A percentile compares a stretch with the other conserved stretches of the same genome.
These are phyloP conservation scores for Meleagris gallopavo DNA, from an alignment of 2,113 vertebrate genomes.

Conservation along the genomic window DNA sequence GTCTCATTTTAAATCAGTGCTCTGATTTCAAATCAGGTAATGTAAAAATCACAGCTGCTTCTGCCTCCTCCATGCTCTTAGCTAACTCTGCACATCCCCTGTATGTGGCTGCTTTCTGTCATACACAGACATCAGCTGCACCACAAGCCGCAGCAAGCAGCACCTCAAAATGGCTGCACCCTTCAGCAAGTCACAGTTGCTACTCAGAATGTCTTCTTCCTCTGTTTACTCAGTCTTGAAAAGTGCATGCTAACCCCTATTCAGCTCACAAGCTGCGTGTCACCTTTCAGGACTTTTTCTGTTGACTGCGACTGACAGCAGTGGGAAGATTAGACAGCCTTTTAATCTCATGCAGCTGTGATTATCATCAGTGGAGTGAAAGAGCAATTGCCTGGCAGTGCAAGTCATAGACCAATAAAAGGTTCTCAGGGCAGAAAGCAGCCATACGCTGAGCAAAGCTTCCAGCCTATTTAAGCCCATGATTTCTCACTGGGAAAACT, in stretches of 20 bases:
- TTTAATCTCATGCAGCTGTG: constrained; percentile 51
- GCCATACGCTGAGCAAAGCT: neutral
- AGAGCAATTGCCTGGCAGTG: constrained; percentile 2
- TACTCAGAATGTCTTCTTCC: neutral
- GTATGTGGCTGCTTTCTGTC: accelerated
- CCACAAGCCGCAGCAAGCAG: accelerated
- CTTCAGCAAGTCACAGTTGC: neutral
- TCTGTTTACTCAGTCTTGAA: neutral
- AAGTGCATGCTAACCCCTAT: neutral
- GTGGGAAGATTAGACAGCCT: constrained; percentile 39
- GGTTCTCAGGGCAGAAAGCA: neutral
- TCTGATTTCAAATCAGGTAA: neutral
- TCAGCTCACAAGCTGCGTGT: neutral
- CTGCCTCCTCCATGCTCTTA: accelerated
- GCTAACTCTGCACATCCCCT: neutral
- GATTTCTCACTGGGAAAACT: neutral
- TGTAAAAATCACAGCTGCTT: neutral
- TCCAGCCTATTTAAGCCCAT: neutral
- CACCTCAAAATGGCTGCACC: neutral
- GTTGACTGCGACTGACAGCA: neutral
- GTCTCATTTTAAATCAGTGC: neutral
- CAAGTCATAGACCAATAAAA: neutral
- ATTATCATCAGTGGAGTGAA: constrained; percentile 43
- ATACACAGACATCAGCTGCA: neutral
- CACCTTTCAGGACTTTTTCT: neutral